Percentiles rank a stretch among this genome's conserved stretches.
Conservation (phyloP, 2,113 vertebrate species). For the Chaetorhynchus papuensis region DNA sequence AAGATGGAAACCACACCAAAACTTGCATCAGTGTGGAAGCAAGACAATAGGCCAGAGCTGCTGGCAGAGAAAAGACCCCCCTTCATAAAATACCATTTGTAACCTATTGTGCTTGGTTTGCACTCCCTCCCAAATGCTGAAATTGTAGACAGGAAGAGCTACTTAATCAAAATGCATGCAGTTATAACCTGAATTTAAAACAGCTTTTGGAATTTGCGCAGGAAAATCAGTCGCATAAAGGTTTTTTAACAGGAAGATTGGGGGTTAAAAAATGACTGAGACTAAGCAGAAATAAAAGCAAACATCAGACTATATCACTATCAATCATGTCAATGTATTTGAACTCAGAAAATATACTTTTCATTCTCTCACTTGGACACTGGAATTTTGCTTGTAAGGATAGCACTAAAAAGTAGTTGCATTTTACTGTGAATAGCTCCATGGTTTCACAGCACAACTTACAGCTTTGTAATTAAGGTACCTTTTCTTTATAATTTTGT, state of each 20-base stretch:
- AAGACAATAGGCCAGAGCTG: not conserved
- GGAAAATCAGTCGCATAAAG: not conserved
- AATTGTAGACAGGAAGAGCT: not conserved
- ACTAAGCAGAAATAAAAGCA: not conserved
- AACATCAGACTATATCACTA: not conserved
- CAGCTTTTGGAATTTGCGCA: not conserved
- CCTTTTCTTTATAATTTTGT: not conserved
- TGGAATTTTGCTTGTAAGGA: not conserved
- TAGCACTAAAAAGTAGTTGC: not conserved
- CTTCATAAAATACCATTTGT: not conserved
- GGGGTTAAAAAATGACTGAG: not conserved
- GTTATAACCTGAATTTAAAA: not conserved
- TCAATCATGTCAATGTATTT: not conserved
- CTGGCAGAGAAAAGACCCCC: not conserved
- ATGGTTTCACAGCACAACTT: not conserved
- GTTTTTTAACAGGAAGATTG: not conserved
- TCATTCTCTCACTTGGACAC: not conserved
- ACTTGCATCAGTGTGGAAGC: not conserved
- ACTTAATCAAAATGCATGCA: not conserved
- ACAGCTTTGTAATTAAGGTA: not conserved
- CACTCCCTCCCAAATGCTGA: not conserved
- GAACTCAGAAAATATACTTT: not conserved
- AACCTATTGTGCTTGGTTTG: not conserved
- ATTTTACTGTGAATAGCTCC: not conserved
- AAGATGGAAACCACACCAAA: not conserved